Conservation (phyloP, 1,140 invertebrate species). For the Babylonia areolata region DNA sequence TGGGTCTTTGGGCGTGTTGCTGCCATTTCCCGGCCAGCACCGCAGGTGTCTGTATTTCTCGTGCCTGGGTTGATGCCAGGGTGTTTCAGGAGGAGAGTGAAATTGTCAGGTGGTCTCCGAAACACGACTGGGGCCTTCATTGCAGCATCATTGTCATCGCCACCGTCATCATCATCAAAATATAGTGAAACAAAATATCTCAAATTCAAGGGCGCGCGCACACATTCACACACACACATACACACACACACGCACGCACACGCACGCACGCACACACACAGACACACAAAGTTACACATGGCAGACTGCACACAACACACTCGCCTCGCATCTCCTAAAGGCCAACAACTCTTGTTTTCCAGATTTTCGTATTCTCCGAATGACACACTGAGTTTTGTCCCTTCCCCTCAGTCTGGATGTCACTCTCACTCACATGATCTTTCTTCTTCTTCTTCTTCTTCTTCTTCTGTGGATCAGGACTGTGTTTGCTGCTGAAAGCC, state of each 20-base stretch:
- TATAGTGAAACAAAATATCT: not conserved
- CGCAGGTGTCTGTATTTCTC: too few species aligned
- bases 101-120: too few species aligned
- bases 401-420: not conserved
- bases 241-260: not conserved
- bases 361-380: not conserved
- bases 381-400: not conserved
- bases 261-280: not conserved
- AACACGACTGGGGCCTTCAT: too few species aligned
- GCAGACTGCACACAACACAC: not conserved
- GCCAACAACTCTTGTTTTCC: not conserved
- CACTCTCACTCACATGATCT: not conserved
- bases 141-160: too few species aligned
- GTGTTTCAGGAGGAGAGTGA: too few species aligned
- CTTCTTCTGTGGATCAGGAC: not conserved
- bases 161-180: too few species aligned
- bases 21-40: too few species aligned
- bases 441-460: not conserved
- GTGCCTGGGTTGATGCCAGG: too few species aligned
- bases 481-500: not conserved
- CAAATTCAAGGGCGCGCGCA: not conserved
- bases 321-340: not conserved
- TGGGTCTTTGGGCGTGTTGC: too few species aligned
- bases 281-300: not conserved
- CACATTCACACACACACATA: not conserved